phyloP scores from a whole-genome alignment of 2,797 vertebrate species.

The Falco cherrug region DNA sequence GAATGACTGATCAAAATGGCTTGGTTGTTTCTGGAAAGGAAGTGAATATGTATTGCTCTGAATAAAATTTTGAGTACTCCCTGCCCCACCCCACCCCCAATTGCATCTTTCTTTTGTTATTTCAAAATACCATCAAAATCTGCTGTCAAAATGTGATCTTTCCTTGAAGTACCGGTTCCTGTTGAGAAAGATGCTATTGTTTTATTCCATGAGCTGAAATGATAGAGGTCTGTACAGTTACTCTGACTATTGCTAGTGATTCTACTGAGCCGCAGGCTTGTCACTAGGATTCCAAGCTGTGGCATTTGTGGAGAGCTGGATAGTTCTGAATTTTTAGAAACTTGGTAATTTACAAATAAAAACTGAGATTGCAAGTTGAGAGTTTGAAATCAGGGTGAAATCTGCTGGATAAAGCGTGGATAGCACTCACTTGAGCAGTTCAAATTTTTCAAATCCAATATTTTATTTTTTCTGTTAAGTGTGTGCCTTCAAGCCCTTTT shows the following conservation, averaged over 20 bases:
- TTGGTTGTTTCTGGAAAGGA: background rate
- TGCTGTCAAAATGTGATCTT: background rate
- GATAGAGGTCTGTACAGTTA: background rate
- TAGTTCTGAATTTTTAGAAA: background rate
- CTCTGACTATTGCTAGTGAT: background rate
- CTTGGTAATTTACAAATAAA: background rate
- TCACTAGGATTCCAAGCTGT: background rate
- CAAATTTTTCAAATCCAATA: background rate
- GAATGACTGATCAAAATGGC: background rate
- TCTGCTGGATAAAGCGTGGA: background rate
- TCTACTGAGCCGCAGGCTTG: background rate
- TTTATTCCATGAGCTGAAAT: background rate
- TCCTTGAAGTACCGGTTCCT: background rate
- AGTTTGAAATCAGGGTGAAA: background rate
- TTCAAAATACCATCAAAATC: background rate
- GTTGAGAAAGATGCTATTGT: background rate
- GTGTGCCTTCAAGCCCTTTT: conserved; percentile 13
- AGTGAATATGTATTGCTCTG: background rate
- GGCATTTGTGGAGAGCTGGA: background rate
- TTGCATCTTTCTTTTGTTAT: background rate
- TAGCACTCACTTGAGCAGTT: background rate
- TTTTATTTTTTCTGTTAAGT: background rate
- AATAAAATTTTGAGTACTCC: background rate
- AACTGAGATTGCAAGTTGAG: background rate
- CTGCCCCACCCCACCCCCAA: accelerated